Base-by-base conservation (phyloP, 2,797 vertebrate species). In the Ficedula albicollis region DNA sequence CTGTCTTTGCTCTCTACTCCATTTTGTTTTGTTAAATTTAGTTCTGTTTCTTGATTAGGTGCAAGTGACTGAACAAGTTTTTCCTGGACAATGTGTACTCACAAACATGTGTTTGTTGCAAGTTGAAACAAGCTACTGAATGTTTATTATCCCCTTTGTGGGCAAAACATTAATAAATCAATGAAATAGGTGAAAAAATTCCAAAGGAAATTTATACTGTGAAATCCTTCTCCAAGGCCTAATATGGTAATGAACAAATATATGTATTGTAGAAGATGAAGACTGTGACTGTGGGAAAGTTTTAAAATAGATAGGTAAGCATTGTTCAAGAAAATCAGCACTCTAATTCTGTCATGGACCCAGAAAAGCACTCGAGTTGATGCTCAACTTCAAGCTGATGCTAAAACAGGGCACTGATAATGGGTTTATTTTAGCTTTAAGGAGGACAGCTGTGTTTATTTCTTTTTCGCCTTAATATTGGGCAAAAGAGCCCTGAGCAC, bases 1-100 rank as follows among this genome's bases (percentile, higher is more conserved):
- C 17, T 54, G 12, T 52, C 72, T 88, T 87, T 84, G 52, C 75
- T 70, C 48, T 60, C 55, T 39, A 9, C 8, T 95, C 49, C 23
- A 39, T 76, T 91, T 86, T 87, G 30, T 59, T 85, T 62, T 74
- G 69, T 87, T 87, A 90, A 84, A 69, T 89, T 93, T 94, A 96
- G 36, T 36, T 94, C 62, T 73, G 19, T 49, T 73, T 89, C 70
- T 89, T 87, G 70, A 86, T 93, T 86, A 55, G 27, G 55, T 91
- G 29, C 34, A 84, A 93, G 55, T 55, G 51, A 90, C 55, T 81
- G 72, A 89, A 58, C 44, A 79, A 93, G 46, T 20, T 90, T 91
- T 88, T 82, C 34, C n/a, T 76, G 63, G 62, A 48, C 0, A 0
- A 55, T 13, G 26, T 66, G 26, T 36, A 63, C 17, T 73, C 48